Evolutionary conservation across 2,797 vertebrate species (phyloP).

Genomic region (Anas georgica): DNA sequence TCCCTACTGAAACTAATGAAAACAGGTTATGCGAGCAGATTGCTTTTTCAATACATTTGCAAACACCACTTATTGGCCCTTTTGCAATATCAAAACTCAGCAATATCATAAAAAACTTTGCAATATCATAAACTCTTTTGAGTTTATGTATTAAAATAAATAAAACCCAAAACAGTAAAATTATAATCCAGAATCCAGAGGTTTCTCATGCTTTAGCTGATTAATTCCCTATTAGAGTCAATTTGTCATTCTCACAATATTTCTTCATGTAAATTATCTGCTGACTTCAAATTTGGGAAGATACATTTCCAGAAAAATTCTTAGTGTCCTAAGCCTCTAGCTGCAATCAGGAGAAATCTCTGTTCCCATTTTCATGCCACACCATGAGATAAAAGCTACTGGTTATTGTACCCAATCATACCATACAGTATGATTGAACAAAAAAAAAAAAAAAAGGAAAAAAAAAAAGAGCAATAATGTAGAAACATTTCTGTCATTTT

Average conservation of each 20-base stretch:
- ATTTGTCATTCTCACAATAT: background rate
- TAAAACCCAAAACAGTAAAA: background rate
- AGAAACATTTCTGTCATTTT: constrained; percentile 27
- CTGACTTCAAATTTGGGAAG: background rate
- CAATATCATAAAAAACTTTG: too few relatives aligned
- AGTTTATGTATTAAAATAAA: constrained; percentile 12
- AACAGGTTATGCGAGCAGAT: background rate
- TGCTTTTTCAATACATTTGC: background rate
- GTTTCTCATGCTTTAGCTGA: constrained; percentile 27
- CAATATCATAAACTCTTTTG: background rate
- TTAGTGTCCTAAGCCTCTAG: background rate
- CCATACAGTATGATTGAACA: background rate
- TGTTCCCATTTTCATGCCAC: background rate
- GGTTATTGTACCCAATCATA: background rate
- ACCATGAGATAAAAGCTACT: background rate
- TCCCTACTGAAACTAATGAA: background rate
- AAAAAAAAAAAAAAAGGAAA: constrained; percentile 45
- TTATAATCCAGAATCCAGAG: background rate
- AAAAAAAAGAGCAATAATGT: constrained; percentile 25
- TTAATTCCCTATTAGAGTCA: constrained; percentile 45
- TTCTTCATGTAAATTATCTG: background rate
- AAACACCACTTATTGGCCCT: background rate
- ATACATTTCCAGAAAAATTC: background rate
- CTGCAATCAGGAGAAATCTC: background rate
- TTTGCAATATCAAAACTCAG: background rate